These are phyloP conservation scores for Dascillus cervinus DNA, from an alignment of 2,888 invertebrate species.

Conservation along the genomic window DNA sequence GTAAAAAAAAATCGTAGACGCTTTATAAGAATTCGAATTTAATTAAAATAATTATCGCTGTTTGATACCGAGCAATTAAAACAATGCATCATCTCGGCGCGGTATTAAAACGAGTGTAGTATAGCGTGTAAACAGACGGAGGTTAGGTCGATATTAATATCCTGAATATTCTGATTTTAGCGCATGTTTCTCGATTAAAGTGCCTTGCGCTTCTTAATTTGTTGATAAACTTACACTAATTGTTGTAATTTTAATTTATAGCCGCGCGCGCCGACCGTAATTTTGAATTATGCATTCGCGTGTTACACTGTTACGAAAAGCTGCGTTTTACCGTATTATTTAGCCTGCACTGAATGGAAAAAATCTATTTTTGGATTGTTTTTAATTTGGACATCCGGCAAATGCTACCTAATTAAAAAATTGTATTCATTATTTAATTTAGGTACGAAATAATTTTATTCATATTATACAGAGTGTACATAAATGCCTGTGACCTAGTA, in stretches of 20 bases:
- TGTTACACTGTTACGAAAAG: constrained; percentile 7
- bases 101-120: constrained; percentile 22
- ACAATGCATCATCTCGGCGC: constrained; percentile 27
- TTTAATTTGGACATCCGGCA: too few species aligned
- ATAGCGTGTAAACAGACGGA: constrained; percentile 21
- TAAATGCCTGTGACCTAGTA: too few species aligned
- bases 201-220: constrained; percentile 21
- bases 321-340: too few species aligned
- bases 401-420: too few species aligned
- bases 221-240: constrained; percentile 26
- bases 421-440: too few species aligned
- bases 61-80: constrained; percentile 29
- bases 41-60: constrained; percentile 27
- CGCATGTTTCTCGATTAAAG: constrained; percentile 4
- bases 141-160: constrained; percentile 14
- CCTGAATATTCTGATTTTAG: constrained; percentile 11
- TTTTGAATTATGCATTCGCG: constrained; percentile 2
- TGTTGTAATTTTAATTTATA: constrained; percentile 28
- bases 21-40: too few species aligned
- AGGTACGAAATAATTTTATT: too few species aligned
- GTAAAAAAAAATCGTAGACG: constrained; percentile 9
- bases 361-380: too few species aligned
- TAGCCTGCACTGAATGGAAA: too few species aligned
- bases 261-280: constrained; percentile 8
- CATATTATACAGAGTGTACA: too few species aligned